phyloP scores from a whole-genome alignment of 2,113 vertebrate genomes.

The Gavialis gangeticus region DNA sequence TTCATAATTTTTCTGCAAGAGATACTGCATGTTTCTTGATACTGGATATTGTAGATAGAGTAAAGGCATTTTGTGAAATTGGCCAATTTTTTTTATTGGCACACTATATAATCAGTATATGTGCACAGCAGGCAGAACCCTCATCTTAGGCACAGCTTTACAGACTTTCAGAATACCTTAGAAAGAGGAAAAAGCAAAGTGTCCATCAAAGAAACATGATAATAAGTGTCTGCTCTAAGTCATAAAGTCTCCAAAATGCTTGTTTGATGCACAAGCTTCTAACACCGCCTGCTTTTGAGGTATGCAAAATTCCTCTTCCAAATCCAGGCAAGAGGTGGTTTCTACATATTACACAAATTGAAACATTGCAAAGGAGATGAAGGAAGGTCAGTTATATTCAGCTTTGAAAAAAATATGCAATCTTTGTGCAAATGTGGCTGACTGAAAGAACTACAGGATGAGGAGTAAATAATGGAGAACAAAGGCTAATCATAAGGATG shows the following conservation, averaged over 20 bases:
- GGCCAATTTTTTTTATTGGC: background rate
- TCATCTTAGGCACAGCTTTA: background rate
- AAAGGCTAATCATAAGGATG: background rate
- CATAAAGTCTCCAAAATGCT: background rate
- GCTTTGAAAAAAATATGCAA: background rate
- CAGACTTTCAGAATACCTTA: background rate
- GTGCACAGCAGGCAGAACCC: background rate
- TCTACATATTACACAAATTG: background rate
- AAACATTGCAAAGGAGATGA: background rate
- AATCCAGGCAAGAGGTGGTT: background rate
- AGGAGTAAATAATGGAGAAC: background rate
- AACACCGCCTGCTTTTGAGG: background rate
- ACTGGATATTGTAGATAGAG: background rate
- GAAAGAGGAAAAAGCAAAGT: background rate
- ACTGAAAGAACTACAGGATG: background rate
- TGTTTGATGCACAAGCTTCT: background rate
- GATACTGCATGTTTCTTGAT: background rate
- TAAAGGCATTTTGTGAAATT: background rate
- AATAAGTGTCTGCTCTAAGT: background rate
- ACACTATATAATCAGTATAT: background rate
- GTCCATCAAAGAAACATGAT: background rate
- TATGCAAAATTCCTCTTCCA: background rate
- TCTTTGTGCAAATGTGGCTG: background rate
- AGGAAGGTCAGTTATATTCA: background rate
- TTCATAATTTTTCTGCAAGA: conserved; percentile 3